Percentiles rank a stretch among this genome's conserved stretches.
Evolutionary conservation across 2,113 vertebrate species (phyloP).

Genomic region (Neolamprologus sp.): DNA sequence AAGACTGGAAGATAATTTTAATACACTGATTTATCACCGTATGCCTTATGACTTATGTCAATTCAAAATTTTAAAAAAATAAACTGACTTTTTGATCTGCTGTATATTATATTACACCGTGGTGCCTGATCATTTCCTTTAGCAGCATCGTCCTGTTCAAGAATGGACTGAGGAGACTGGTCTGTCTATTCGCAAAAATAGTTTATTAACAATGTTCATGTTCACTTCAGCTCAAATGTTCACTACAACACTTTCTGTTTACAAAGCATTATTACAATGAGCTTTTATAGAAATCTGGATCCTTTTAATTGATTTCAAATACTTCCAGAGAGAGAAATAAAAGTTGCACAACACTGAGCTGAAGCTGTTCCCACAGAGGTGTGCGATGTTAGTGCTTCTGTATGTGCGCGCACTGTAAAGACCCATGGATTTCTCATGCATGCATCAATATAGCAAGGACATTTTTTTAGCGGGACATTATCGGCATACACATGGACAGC

Average conservation of each 20-base stretch:
- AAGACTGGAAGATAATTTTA: neutral
- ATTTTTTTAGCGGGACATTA: neutral
- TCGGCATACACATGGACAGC: conserved; percentile 8
- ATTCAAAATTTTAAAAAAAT: neutral
- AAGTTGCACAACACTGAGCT: conserved; percentile 35
- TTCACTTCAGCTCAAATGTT: conserved; percentile 54
- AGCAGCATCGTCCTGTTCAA: neutral
- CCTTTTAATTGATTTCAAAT: conserved; percentile 28
- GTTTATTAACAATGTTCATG: conserved; percentile 66
- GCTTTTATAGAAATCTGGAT: conserved; percentile 54
- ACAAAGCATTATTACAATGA: conserved; percentile 60
- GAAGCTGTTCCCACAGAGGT: conserved; percentile 24
- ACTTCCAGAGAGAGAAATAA: conserved; percentile 26
- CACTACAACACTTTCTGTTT: conserved; percentile 50
- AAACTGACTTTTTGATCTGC: neutral
- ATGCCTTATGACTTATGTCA: neutral
- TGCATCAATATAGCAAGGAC: conserved; percentile 10
- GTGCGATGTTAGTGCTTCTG: neutral
- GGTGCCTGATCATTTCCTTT: neutral
- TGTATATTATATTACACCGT: neutral
- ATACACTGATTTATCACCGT: neutral
- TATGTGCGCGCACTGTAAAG: neutral
- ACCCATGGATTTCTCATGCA: conserved; percentile 26
- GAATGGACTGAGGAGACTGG: neutral
- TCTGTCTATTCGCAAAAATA: conserved; percentile 60